phyloP scores from a whole-genome alignment of 2,888 invertebrate species.

The Drosophila suboccidentalis region DNA sequence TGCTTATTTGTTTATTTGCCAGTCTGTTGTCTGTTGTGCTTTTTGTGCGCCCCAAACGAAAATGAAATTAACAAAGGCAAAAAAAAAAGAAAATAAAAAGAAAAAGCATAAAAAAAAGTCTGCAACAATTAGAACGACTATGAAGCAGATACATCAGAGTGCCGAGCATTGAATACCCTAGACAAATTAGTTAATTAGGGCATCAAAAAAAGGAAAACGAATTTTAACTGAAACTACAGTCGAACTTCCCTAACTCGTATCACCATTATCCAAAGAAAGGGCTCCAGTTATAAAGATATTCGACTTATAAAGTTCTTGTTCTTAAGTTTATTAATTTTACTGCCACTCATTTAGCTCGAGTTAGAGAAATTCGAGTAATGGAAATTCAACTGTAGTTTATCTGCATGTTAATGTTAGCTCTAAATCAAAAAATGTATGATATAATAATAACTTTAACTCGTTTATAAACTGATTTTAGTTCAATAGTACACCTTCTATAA shows the following conservation, averaged over 20 bases:
- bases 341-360: no score
- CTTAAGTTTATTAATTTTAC: no score
- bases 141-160: background rate
- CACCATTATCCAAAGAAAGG: no score
- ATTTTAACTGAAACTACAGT: background rate
- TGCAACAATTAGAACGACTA: slow-evolving; percentile 38
- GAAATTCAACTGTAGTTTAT: no score
- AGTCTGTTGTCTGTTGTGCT: slow-evolving; percentile 42
- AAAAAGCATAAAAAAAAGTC: slow-evolving; percentile 35
- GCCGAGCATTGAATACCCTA: slow-evolving; percentile 3
- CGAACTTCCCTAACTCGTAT: no score
- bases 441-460: background rate
- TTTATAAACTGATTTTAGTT: background rate
- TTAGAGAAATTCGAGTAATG: no score
- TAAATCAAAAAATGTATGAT: no score
- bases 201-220: background rate
- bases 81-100: slow-evolving; percentile 32
- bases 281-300: no score
- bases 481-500: background rate
- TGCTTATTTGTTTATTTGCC: slow-evolving; percentile 74
- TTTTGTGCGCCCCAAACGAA: slow-evolving; percentile 56
- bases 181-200: background rate
- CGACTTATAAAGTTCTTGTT: no score
- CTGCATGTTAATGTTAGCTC: background rate
- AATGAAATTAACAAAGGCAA: slow-evolving; percentile 62